Evolutionary conservation across 2,113 vertebrate genomes (phyloP).

Genomic region (Bufo bufo): DNA sequence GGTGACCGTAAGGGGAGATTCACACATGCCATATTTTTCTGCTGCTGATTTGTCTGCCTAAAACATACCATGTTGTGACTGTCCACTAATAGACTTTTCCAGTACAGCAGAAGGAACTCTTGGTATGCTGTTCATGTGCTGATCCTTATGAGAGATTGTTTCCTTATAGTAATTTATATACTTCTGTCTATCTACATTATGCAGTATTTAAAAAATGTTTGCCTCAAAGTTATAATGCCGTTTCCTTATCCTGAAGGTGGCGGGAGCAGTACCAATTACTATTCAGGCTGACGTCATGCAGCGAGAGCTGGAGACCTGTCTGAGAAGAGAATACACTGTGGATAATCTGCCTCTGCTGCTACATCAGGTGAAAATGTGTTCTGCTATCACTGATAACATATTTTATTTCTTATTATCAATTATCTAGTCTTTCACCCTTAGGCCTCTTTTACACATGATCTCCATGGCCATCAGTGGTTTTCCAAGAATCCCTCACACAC

Average conservation of each 20-base stretch:
- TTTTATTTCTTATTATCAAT: too few relatives aligned
- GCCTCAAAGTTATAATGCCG: neutral
- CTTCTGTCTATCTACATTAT: neutral
- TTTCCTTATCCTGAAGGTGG: constrained; percentile 60
- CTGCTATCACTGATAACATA: neutral
- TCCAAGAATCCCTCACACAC: too few relatives aligned
- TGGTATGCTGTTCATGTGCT: neutral
- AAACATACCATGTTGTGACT: too few relatives aligned
- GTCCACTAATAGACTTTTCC: neutral
- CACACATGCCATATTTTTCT: too few relatives aligned
- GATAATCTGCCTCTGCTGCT: constrained; percentile 70
- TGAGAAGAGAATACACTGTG: constrained; percentile 65
- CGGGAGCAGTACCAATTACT: constrained; percentile 65
- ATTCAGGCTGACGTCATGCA: constrained; percentile 73
- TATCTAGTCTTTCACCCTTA: too few relatives aligned
- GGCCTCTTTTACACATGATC: too few relatives aligned
- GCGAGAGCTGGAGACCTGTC: constrained; percentile 80
- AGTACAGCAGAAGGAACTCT: neutral
- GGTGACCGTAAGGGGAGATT: too few relatives aligned
- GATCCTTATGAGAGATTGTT: neutral
- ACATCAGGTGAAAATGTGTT: constrained; percentile 64
- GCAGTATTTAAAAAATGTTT: neutral
- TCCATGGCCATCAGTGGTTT: too few relatives aligned
- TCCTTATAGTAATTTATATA: neutral
- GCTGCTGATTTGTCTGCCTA: too few relatives aligned